phyloP scores from a whole-genome alignment of 2,113 vertebrate genomes.

The Axis porcinus region DNA sequence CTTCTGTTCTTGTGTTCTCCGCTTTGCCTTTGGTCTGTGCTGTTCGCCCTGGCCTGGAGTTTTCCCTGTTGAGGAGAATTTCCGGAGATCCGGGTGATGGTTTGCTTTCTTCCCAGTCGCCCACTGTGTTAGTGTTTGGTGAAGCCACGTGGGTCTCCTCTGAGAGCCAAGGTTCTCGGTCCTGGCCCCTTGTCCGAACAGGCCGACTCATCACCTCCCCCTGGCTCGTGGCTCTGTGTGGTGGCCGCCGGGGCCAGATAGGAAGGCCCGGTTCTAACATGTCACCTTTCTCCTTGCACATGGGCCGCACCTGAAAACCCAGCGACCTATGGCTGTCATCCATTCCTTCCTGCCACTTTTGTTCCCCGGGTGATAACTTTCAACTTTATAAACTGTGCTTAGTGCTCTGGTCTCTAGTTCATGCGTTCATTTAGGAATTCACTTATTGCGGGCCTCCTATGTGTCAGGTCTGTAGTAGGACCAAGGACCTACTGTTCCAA shows the following conservation, averaged over 20 bases:
- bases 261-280: rapidly evolving
- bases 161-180: rapidly evolving
- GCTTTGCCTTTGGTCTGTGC: too few relatives aligned
- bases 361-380: not conserved
- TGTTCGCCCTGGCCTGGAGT: rapidly evolving
- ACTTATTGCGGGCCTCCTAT: rapidly evolving
- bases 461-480: not conserved
- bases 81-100: rapidly evolving
- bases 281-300: not conserved
- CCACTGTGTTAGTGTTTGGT: rapidly evolving
- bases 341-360: rapidly evolving
- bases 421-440: too few relatives aligned
- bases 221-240: rapidly evolving
- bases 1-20: rapidly evolving
- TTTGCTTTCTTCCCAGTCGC: rapidly evolving
- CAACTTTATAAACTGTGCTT: not conserved
- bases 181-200: not conserved
- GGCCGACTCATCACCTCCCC: rapidly evolving
- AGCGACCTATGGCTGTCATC: rapidly evolving
- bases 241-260: rapidly evolving
- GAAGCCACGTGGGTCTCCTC: not conserved
- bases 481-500: not conserved
- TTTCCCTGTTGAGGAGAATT: too few relatives aligned
- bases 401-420: too few relatives aligned
- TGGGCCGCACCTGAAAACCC: not conserved